These are phyloP conservation scores for Rhodinocichla rosea DNA, from an alignment of 2,113 vertebrate genomes.

Conservation along the genomic window DNA sequence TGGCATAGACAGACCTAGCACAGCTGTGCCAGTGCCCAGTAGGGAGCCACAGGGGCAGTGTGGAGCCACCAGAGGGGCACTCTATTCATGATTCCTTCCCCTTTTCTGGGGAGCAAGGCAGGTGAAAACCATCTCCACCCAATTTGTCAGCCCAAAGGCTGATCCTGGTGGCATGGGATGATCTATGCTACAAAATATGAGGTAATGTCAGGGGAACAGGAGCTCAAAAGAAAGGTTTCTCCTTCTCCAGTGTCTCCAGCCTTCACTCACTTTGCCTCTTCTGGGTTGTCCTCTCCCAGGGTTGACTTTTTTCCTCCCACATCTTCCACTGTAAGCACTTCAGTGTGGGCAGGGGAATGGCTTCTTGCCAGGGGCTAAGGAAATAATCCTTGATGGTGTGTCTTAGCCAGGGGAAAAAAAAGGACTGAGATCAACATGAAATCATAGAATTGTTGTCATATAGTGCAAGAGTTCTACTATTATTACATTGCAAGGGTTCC, in stretches of 20 bases:
- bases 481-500: too few relatives aligned
- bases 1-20: background rate
- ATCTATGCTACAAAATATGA: background rate
- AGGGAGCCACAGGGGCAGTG: rapidly evolving
- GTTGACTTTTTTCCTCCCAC: background rate
- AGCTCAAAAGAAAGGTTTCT: background rate
- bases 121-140: background rate
- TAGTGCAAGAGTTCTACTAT: too few relatives aligned
- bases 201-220: background rate
- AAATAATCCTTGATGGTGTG: background rate
- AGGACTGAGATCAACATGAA: background rate
- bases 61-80: background rate
- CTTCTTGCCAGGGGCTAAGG: background rate
- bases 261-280: background rate
- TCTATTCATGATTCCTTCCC: background rate
- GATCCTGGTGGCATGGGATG: background rate
- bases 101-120: background rate
- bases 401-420: background rate
- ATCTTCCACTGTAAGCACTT: background rate
- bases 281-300: background rate
- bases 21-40: background rate
- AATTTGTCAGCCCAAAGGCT: background rate
- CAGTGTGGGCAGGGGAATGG: background rate
- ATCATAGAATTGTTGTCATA: background rate
- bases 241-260: background rate